Evolutionary conservation across 2,888 invertebrate genomes (phyloP).

Genomic region (Deilephila porcellus): DNA sequence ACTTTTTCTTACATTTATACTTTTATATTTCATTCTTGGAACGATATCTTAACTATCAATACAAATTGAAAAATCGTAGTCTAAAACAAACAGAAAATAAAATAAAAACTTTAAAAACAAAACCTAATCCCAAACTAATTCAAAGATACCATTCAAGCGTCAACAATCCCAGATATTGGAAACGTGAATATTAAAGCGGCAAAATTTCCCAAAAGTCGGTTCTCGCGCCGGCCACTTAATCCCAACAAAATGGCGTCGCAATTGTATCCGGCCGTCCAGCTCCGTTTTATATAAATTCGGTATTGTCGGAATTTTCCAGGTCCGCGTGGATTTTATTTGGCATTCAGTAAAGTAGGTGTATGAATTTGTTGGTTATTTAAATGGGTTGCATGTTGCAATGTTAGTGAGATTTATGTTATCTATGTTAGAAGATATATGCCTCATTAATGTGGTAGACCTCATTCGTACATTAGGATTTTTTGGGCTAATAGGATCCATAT

Average conservation of each 20-base stretch:
- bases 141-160: not conserved
- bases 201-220: not conserved
- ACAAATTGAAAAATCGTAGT: too few relatives aligned
- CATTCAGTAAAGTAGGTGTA: not conserved
- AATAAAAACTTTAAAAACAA: not conserved
- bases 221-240: slow-evolving; percentile 42
- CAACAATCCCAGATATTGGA: not conserved
- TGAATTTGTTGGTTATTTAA: not conserved
- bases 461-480: too few relatives aligned
- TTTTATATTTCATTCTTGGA: too few relatives aligned
- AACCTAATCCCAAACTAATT: not conserved
- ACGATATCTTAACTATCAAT: too few relatives aligned
- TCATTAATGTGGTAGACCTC: too few relatives aligned
- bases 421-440: too few relatives aligned
- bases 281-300: slow-evolving; percentile 48
- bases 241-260: slow-evolving; percentile 54
- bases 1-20: too few relatives aligned
- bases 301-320: slow-evolving; percentile 39
- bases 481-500: too few relatives aligned
- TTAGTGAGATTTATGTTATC: too few relatives aligned
- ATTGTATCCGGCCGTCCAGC: slow-evolving; percentile 52
- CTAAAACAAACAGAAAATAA: not conserved
- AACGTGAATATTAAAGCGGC: not conserved
- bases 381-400: too few relatives aligned
- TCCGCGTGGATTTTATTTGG: slow-evolving; percentile 50